phyloP scores from a whole-genome alignment of 1,140 invertebrate species.

The Neodiprion pinetum region DNA sequence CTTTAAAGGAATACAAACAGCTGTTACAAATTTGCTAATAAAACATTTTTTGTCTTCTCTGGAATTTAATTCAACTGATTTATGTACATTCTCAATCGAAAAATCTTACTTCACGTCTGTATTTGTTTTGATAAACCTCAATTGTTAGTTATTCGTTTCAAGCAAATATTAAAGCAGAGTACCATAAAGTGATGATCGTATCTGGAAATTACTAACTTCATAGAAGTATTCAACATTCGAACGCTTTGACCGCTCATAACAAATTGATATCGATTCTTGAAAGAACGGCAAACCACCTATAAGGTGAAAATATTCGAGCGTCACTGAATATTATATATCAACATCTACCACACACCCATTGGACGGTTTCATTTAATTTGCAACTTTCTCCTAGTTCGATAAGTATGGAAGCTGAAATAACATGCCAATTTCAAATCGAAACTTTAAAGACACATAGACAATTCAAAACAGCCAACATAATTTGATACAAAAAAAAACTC shows the following conservation, averaged over 20 bases:
- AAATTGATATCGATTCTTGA: slow-evolving; percentile 1
- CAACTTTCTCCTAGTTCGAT: background rate
- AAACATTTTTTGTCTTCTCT: background rate
- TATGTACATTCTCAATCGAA: no score
- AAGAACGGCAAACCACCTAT: background rate
- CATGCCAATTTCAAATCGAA: background rate
- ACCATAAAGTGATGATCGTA: background rate
- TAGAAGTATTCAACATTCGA: background rate
- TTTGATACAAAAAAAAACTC: background rate
- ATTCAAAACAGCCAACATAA: background rate
- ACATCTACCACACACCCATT: background rate
- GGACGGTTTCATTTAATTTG: background rate
- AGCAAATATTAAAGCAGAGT: background rate
- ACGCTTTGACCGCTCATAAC: background rate
- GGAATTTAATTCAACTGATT: background rate
- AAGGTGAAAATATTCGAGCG: no score
- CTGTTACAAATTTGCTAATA: background rate
- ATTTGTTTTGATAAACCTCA: background rate
- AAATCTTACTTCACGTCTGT: no score
- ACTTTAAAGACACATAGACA: background rate
- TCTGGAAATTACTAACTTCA: background rate
- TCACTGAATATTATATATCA: background rate
- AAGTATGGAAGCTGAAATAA: background rate
- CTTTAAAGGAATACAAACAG: no score
- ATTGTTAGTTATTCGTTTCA: background rate